Evolutionary conservation across 2,797 vertebrate species (phyloP), one percentile per base, ranked within the genome.

Genomic region (Decapterus maruadsi): DNA sequence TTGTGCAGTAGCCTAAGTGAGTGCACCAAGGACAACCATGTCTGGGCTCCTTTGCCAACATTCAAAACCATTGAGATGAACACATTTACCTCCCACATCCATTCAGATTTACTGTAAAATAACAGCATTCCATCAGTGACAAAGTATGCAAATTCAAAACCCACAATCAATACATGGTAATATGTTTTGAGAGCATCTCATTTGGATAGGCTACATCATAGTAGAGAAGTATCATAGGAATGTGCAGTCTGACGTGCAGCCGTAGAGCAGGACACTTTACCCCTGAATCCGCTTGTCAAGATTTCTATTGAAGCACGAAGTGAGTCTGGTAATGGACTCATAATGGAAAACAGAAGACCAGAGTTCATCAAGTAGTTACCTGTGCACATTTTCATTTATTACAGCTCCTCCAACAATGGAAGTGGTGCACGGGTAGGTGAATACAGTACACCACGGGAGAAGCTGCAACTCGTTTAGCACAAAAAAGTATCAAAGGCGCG

Each of bases 11-110:
- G n/a, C n/a, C n/a, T n/a, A n/a, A n/a, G n/a, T 34, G 46, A 26
- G 78, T 72, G 66, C 43, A 72, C 69, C 48, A 61, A 66, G 62
- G 46, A 78, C 62, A 80, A 43, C 38, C 51, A 71, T 69, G 62
- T 62, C 75, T 76, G 42, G 58, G 36, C 60, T 77, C 20, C 29
- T 64, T 10, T 74, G 55, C 42, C 67, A 75, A 31, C 26, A 63
- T 53, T 46, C 10, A 26, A 58, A 66, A 34, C 29, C 20, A 22
- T 31, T 56, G 19, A 72, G 14, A 62, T 58, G 14, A 31, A 42
- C 14, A 3, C 8, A 62, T 58, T 51, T 50, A 19, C 22, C 14
- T 36, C 3, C 14, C 8, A 54, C 19, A 65, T 67, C 58, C 12
- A 68, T 12, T 61, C 8, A 63, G 26, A 19, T 50, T 26, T 22